Conservation (phyloP, 2,888 invertebrate genomes). For the Torymus auratus region DNA sequence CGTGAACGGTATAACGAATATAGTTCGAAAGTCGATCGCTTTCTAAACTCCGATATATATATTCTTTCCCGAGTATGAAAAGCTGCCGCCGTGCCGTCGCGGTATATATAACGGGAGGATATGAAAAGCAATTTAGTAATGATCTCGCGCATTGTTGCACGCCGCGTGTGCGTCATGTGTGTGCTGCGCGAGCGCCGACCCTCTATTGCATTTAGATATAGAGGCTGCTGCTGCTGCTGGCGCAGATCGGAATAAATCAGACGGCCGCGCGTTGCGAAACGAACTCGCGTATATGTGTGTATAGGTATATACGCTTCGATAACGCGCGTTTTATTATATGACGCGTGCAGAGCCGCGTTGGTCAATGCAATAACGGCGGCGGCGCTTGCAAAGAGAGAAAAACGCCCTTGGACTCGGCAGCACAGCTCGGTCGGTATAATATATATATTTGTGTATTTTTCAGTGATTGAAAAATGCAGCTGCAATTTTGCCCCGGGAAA, state of each 20-base stretch:
- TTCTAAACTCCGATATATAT: constrained; percentile 7
- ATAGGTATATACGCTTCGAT: constrained; percentile 4
- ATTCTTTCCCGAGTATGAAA: background rate
- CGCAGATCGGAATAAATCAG: constrained; percentile 18
- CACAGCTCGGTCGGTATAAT: background rate
- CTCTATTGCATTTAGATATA: too few relatives aligned
- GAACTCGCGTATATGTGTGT: background rate
- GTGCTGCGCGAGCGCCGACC: background rate
- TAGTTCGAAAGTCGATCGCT: constrained; percentile 39
- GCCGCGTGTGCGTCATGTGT: background rate
- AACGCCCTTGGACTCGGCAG: constrained; percentile 17
- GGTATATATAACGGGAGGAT: background rate
- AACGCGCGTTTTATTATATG: constrained; percentile 36
- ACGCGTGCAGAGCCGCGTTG: background rate
- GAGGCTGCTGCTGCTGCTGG: too few relatives aligned
- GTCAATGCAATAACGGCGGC: background rate
- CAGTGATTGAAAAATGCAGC: constrained; percentile 28
- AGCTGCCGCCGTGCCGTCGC: background rate
- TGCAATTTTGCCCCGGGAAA: constrained; percentile 2
- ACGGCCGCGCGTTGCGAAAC: constrained; percentile 13
- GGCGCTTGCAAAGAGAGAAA: constrained; percentile 15
- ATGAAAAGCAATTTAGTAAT: constrained; percentile 32
- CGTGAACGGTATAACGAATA: background rate
- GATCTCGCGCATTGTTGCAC: constrained; percentile 10
- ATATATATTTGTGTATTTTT: constrained; percentile 14